Evolutionary conservation across 2,113 vertebrate genomes (phyloP), one percentile per base, ranked within the genome.

Genomic region (Syngnathus scovelli): DNA sequence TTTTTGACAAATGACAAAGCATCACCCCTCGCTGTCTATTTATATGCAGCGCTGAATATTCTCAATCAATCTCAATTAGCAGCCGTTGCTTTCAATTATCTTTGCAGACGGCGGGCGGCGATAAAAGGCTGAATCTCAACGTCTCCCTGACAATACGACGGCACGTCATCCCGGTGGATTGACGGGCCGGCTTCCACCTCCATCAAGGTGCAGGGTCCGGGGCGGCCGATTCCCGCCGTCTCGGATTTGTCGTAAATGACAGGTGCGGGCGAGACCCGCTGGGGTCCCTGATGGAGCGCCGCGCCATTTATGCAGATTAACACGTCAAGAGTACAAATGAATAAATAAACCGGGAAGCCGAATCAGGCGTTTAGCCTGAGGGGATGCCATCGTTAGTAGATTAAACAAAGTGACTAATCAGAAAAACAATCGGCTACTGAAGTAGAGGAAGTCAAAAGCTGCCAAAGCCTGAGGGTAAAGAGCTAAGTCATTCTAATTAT

Each of bases 381-480:
- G 82, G 72, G 78, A 87, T 78, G 79, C 80, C 82, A 83, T 89
- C 80, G 87, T 87, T 87, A 89, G 77, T 74, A 84, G 89, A 86
- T 87, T 85, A 89, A 91, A 92, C 90, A 90, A 90, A 88, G 85
- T 78, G 84, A 89, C 85, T 88, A 87, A 91, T 87, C 83, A 81
- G 75, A 72, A 88, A 88, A 83, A 85, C 80, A 83, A 78, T 89
- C 65, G 67, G 69, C 83, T 89, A 88, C 80, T 87, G 82, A 91
- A 84, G 85, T 72, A 62, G 73, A 85, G 72, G 80, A 86, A 90
- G 89, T 88, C 78, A 90, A 91, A 86, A 85, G 86, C 91, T 70
- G 74, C 49, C 79, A 80, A 87, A 83, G 84, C 83, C 83, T 79
- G 68, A 69, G 85, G 86, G 76, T 88, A 85, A 86, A 84, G 81